A percentile compares a stretch with the other conserved stretches of the same genome.
Conservation (phyloP, 2,113 vertebrate genomes). For the Turnix velox region DNA sequence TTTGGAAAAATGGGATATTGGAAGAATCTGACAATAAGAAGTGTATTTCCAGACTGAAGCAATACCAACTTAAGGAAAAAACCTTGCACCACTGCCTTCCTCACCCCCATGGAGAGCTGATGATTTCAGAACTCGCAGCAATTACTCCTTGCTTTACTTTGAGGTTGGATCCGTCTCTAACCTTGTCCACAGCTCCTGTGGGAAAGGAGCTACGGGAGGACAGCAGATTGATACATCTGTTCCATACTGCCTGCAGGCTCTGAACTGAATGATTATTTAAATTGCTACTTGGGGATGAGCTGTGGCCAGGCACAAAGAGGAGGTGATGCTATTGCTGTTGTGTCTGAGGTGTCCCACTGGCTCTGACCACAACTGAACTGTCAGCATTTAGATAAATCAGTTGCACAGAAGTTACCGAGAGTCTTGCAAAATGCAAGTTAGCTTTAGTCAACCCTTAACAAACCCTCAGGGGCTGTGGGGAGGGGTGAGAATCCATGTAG, state of each 20-base stretch:
- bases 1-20: background rate
- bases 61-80: background rate
- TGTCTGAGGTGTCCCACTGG: background rate
- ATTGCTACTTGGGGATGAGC: background rate
- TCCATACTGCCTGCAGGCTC: background rate
- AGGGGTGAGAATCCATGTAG: background rate
- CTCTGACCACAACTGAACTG: background rate
- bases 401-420: background rate
- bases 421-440: background rate
- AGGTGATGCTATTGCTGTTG: background rate
- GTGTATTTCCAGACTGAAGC: background rate
- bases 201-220: background rate
- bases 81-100: background rate
- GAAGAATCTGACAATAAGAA: background rate
- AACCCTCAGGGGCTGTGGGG: background rate
- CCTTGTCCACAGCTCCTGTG: background rate
- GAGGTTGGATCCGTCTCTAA: background rate
- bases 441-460: background rate
- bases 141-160: background rate
- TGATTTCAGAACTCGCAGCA: accelerated
- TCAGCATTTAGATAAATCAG: background rate
- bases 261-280: background rate
- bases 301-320: background rate
- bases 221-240: accelerated
- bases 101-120: background rate